A percentile compares a stretch with the other conserved stretches of the same genome.
Evolutionary conservation across 2,113 vertebrate genomes (phyloP).

Genomic region (Coreoperca whiteheadi): DNA sequence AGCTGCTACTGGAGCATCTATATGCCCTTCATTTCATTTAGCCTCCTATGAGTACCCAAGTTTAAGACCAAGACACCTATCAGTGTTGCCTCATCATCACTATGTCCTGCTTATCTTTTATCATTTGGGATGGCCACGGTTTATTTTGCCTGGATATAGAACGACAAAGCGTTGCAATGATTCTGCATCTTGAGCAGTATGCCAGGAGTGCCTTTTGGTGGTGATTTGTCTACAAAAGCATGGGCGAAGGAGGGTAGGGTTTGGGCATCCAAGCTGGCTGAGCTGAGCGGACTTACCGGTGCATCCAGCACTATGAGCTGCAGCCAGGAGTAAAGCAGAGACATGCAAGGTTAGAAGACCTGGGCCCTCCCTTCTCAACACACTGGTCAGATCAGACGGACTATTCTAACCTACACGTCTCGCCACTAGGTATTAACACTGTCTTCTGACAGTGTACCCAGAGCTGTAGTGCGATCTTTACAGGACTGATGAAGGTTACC

Average conservation of each 20-base stretch:
- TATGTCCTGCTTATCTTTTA: neutral
- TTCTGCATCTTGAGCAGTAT: neutral
- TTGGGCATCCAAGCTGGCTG: constrained; percentile 42
- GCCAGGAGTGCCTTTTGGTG: neutral
- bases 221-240: constrained; percentile 9
- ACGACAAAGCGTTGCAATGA: neutral
- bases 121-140: neutral
- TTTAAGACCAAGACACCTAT: constrained; percentile 14
- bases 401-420: neutral
- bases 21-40: neutral
- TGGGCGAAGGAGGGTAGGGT: constrained; percentile 35
- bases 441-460: neutral
- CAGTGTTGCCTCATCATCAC: neutral
- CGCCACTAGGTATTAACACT: neutral
- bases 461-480: neutral
- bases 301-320: constrained; percentile 96
- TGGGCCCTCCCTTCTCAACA: constrained; percentile 32
- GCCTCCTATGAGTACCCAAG: neutral
- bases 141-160: neutral
- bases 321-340: constrained; percentile 82
- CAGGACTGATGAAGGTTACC: neutral
- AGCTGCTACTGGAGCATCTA: constrained; percentile 32
- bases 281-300: constrained; percentile 89
- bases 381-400: neutral
- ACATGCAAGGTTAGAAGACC: constrained; percentile 78